Evolutionary conservation across 2,888 invertebrate species (phyloP), one percentile per base, ranked within the genome.

Genomic region (Dolomedes plantarius): DNA sequence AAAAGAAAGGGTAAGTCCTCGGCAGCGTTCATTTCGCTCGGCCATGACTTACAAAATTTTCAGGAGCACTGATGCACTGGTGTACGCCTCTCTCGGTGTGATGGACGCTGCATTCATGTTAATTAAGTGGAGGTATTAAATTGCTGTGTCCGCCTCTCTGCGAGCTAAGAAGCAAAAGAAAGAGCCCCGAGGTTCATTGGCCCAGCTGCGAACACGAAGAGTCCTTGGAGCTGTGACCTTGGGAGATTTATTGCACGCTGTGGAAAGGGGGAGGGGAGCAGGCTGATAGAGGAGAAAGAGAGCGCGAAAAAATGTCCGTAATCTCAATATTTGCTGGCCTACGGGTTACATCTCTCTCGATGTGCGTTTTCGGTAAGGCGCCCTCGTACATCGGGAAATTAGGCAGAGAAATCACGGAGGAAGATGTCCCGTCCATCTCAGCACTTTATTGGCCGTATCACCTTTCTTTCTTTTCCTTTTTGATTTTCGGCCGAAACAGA

Each of bases 201-300:
- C 69, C 77, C 68, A 36, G 16, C 56, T 19, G 36, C 27, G 19
- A 67, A 13, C n/a, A 32, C 19, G 31, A 31, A 46, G 77, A 69
- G 77, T 68, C 77, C 77, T 77, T 77, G 80, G 65, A 29, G 39
- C 28, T 32, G 74, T 81, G 80, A 81, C 80, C 80, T 81, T 81
- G 80, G 39, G 74, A 81, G 68, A 81, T 81, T 39, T 67, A 74
- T 74, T 68, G 29, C 64, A 19, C 23, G 23, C 11, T 28, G 9
- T 9, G 9, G 29, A 19, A 13, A 62, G 28, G 27, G 31, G 31
- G 3, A 27, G 3, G 31, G 29, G n/a, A 29, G 29, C 1, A 23
- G 19, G 11, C n/a, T n/a, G n/a, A n/a, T n/a, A n/a, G n/a, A n/a
- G n/a, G n/a, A n/a, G n/a, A 19, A 62, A 29, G 41, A 46, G 41